Conservation (phyloP, 2,113 vertebrate genomes). For the Progne subis region DNA sequence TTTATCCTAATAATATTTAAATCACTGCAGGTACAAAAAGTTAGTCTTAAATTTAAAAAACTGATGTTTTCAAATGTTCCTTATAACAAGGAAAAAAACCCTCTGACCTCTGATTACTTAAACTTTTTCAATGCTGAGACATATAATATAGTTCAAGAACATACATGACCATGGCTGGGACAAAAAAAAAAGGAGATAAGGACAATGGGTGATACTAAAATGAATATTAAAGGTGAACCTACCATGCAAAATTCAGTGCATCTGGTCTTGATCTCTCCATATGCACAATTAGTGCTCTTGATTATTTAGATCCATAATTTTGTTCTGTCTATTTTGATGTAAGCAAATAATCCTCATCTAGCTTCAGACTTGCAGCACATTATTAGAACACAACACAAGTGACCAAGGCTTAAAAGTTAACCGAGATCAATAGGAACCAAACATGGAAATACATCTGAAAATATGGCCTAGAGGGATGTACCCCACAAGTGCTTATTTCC, state of each 20-base stretch:
- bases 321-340: not conserved
- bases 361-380: not conserved
- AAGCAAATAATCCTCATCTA: not conserved
- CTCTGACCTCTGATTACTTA: not conserved
- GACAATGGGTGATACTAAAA: not conserved
- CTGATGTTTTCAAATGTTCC: not conserved
- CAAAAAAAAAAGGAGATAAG: not conserved
- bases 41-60: not conserved
- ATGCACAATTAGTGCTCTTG: not conserved
- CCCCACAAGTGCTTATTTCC: not conserved
- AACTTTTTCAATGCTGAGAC: not conserved
- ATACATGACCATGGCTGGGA: not conserved
- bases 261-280: not conserved
- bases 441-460: not conserved
- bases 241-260: not conserved
- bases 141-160: not conserved
- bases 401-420: not conserved
- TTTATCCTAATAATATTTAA: not conserved
- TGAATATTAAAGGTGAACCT: not conserved
- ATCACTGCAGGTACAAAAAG: not conserved
- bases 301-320: not conserved
- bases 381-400: not conserved
- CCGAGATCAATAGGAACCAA: not conserved
- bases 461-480: not conserved
- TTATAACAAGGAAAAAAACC: rapidly evolving